These are phyloP conservation scores for Micrasema longulum DNA, from an alignment of 1,140 invertebrate species.

Conservation along the genomic window DNA sequence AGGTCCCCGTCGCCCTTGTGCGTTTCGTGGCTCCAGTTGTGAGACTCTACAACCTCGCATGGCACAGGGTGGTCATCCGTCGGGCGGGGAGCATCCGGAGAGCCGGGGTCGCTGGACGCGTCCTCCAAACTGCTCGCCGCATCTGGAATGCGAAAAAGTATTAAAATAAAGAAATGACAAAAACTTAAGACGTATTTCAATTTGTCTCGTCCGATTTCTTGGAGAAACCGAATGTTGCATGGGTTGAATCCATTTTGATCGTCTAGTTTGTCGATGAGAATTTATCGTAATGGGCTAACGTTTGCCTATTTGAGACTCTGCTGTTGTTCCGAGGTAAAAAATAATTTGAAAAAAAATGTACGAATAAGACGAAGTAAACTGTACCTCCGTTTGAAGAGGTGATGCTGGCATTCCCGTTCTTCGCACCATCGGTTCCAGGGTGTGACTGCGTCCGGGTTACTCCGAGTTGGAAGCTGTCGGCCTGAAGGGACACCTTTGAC, in stretches of 20 bases:
- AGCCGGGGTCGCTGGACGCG: conserved; percentile 23
- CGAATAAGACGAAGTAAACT: background rate
- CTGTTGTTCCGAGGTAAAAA: too few species aligned
- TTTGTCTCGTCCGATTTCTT: too few species aligned
- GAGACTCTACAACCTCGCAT: conserved; percentile 44
- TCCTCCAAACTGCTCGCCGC: conserved; percentile 28
- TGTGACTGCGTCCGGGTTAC: conserved; percentile 53
- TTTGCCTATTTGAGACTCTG: too few species aligned
- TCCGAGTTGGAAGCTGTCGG: conserved; percentile 62
- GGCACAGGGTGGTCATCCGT: conserved; percentile 46
- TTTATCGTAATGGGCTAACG: too few species aligned
- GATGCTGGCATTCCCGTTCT: conserved; percentile 42
- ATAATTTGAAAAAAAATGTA: too few species aligned
- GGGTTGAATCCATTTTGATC: too few species aligned
- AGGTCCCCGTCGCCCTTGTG: conserved; percentile 51
- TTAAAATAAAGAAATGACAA: too few species aligned
- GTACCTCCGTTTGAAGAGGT: conserved; percentile 47
- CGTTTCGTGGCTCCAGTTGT: conserved; percentile 53
- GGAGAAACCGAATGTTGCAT: too few species aligned
- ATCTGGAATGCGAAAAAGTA: conserved; percentile 32
- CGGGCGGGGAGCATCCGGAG: background rate
- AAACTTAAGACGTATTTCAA: too few species aligned
- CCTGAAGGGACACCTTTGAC: conserved; percentile 59
- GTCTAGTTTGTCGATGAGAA: too few species aligned
- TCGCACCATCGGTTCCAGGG: conserved; percentile 1